phyloP scores from a whole-genome alignment of 92 coral and sea anemone genomes.

The Zoanthus gigantus region DNA sequence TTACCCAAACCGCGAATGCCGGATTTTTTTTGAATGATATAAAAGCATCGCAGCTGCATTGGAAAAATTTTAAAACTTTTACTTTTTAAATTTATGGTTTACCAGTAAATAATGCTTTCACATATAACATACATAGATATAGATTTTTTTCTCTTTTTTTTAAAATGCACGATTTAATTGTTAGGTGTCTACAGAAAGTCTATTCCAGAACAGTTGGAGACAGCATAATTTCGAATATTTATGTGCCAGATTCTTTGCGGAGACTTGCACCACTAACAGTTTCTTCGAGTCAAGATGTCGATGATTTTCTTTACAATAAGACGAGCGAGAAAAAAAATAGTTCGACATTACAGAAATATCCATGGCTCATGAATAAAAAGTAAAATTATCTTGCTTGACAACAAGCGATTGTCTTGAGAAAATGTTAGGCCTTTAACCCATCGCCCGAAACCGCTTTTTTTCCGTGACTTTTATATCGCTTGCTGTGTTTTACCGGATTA shows the following conservation, averaged over 20 bases:
- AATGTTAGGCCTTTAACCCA: neutral
- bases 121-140: too few species aligned
- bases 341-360: neutral
- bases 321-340: neutral
- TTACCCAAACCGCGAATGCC: too few species aligned
- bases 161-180: too few species aligned
- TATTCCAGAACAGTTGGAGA: too few species aligned
- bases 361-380: constrained; percentile 15
- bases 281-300: neutral
- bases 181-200: too few species aligned
- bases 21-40: too few species aligned
- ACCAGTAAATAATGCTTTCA: too few species aligned
- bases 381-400: constrained; percentile 1
- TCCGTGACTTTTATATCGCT: constrained; percentile 26
- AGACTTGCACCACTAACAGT: neutral
- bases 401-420: neutral
- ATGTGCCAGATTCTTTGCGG: too few species aligned
- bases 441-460: neutral
- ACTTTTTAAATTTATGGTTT: too few species aligned
- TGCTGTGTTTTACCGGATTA: constrained; percentile 31
- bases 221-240: neutral
- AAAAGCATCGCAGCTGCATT: too few species aligned
- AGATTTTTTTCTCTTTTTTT: too few species aligned
- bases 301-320: neutral
- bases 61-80: too few species aligned